Percentiles rank a stretch among this genome's conserved stretches.
phyloP scores from a whole-genome alignment of 2,888 invertebrate genomes.

The Nemapogon koenigi region DNA sequence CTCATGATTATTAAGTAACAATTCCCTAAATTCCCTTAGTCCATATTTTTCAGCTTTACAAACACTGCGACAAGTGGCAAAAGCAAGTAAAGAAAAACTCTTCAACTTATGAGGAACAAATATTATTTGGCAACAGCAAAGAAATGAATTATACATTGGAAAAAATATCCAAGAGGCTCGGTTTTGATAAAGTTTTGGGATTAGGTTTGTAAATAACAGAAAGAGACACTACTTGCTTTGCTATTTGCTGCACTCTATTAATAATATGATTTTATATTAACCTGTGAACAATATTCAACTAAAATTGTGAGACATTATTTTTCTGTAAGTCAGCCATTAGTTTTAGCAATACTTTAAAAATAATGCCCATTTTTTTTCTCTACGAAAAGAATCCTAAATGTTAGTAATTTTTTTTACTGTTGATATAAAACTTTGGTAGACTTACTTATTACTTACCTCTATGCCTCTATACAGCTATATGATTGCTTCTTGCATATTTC shows the following conservation, averaged over 20 bases:
- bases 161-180: slow-evolving; percentile 66
- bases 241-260: not conserved
- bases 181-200: slow-evolving; percentile 55
- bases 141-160: slow-evolving; percentile 64
- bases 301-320: too few species aligned
- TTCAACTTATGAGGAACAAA: slow-evolving; percentile 61
- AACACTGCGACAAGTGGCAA: slow-evolving; percentile 75
- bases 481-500: too few species aligned
- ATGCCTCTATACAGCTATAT: too few species aligned
- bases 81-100: slow-evolving; percentile 73
- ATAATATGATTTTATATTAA: not conserved
- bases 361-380: not conserved
- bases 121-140: slow-evolving; percentile 56
- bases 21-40: too few species aligned
- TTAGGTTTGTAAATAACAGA: slow-evolving; percentile 48
- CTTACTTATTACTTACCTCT: too few species aligned
- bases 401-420: too few species aligned
- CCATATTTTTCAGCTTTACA: slow-evolving; percentile 74
- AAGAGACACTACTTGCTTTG: slow-evolving; percentile 1
- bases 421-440: too few species aligned
- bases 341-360: not conserved
- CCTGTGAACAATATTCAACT: too few species aligned
- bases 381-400: too few species aligned
- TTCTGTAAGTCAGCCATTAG: too few species aligned
- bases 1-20: too few species aligned